phyloP scores from a whole-genome alignment of 2,797 vertebrate genomes.

The Nyctibius grandis region DNA sequence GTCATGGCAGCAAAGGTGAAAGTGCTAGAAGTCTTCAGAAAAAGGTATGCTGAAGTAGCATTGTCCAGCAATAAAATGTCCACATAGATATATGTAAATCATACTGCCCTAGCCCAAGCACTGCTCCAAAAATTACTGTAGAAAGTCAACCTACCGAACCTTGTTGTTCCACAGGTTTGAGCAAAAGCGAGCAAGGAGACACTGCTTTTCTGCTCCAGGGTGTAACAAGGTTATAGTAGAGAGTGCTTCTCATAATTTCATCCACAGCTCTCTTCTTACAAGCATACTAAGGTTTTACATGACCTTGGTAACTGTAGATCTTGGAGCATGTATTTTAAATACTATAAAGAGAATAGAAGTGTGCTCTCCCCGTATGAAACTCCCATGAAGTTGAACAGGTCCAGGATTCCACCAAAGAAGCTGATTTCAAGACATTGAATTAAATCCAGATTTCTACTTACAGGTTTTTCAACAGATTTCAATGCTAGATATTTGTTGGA shows the following conservation, averaged over 20 bases:
- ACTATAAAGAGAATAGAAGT: neutral
- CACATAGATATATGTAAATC: neutral
- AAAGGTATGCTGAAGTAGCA: neutral
- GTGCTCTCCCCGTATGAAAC: fast-evolving
- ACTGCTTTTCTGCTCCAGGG: neutral
- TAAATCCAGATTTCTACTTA: neutral
- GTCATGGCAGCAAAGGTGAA: neutral
- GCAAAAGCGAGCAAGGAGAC: neutral
- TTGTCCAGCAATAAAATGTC: neutral
- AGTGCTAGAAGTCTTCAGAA: neutral
- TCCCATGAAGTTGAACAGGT: neutral
- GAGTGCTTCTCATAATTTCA: neutral
- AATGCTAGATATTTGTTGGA: neutral
- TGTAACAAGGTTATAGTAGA: neutral
- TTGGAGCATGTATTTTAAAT: neutral
- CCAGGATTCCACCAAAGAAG: neutral
- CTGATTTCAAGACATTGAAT: neutral
- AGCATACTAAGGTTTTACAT: neutral
- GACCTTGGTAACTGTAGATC: neutral
- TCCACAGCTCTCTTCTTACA: neutral
- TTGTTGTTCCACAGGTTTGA: neutral
- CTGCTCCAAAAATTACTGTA: neutral
- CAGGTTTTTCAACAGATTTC: neutral
- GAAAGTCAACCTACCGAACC: neutral
- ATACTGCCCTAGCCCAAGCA: neutral